phyloP scores from a whole-genome alignment of 2,888 invertebrate species.

The Tromatobia lineatoria region DNA sequence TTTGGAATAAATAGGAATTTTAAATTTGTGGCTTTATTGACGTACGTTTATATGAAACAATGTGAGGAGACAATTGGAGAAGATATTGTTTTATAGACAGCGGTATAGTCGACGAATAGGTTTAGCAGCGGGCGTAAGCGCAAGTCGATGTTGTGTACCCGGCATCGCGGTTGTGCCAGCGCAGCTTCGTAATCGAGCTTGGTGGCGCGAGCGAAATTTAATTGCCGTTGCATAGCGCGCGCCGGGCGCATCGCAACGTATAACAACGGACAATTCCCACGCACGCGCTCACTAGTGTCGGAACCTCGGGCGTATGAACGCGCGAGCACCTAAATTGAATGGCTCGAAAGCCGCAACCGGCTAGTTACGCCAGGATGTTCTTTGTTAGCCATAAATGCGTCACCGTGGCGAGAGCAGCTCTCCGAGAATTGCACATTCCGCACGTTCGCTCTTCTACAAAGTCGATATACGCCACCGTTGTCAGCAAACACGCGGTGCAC shows the following conservation, averaged over 20 bases:
- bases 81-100: background rate
- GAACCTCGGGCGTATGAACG: slow-evolving; percentile 39
- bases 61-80: background rate
- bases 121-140: background rate
- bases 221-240: slow-evolving; percentile 47
- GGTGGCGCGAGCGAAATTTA: slow-evolving; percentile 50
- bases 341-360: slow-evolving; percentile 59
- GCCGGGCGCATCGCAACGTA: background rate
- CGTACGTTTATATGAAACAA: no score
- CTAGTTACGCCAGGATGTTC: slow-evolving; percentile 72
- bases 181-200: slow-evolving; percentile 40
- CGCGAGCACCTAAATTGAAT: slow-evolving; percentile 69
- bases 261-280: slow-evolving; percentile 59
- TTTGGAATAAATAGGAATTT: no score
- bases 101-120: background rate
- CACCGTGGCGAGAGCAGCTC: slow-evolving; percentile 46
- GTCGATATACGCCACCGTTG: slow-evolving; percentile 14
- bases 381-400: slow-evolving; percentile 75
- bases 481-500: background rate
- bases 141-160: background rate
- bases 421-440: slow-evolving; percentile 58
- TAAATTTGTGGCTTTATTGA: no score
- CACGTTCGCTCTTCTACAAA: slow-evolving; percentile 60
- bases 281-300: slow-evolving; percentile 15
- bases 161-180: slow-evolving; percentile 4